Conservation (phyloP, 2,797 vertebrate species). For the Siniperca undulata region DNA sequence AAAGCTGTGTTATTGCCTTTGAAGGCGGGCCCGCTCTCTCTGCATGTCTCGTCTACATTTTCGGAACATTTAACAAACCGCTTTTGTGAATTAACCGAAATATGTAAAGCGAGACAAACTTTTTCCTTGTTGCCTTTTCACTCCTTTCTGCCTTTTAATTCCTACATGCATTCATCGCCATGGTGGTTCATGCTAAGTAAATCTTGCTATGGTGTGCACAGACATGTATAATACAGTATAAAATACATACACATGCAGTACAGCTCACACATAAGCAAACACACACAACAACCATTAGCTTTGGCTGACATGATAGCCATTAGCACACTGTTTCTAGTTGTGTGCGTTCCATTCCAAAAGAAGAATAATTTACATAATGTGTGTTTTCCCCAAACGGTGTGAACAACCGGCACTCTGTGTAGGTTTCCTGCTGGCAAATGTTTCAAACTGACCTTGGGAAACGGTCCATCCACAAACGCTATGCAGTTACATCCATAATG, state of each 20-base stretch:
- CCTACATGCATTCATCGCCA: constrained; percentile 6
- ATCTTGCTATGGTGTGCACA: constrained; percentile 16
- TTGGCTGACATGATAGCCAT: constrained; percentile 84
- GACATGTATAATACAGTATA: not conserved
- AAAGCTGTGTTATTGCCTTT: constrained; percentile 50
- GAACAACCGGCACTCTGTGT: constrained; percentile 85
- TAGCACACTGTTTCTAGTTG: constrained; percentile 79
- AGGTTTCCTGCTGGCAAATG: constrained; percentile 86
- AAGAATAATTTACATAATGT: constrained; percentile 89
- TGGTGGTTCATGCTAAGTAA: constrained; percentile 10
- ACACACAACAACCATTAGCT: constrained; percentile 80
- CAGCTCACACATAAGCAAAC: constrained; percentile 51
- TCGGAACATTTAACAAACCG: constrained; percentile 43
- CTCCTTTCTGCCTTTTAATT: constrained; percentile 8
- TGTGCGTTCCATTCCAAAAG: constrained; percentile 80
- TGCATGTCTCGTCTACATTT: not conserved
- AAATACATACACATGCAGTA: constrained; percentile 21
- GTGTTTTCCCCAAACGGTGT: constrained; percentile 84
- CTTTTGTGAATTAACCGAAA: constrained; percentile 53
- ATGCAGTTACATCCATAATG: constrained; percentile 83
- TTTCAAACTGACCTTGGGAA: constrained; percentile 88
- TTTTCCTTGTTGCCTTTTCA: constrained; percentile 55
- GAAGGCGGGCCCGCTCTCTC: not conserved
- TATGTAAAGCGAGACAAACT: constrained; percentile 59
- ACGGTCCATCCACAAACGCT: constrained; percentile 81